A percentile compares a stretch with the other conserved stretches of the same genome.
These are phyloP conservation scores for Diplosoma virens DNA, from an alignment of 23 tunicate species.

Conservation along the genomic window DNA sequence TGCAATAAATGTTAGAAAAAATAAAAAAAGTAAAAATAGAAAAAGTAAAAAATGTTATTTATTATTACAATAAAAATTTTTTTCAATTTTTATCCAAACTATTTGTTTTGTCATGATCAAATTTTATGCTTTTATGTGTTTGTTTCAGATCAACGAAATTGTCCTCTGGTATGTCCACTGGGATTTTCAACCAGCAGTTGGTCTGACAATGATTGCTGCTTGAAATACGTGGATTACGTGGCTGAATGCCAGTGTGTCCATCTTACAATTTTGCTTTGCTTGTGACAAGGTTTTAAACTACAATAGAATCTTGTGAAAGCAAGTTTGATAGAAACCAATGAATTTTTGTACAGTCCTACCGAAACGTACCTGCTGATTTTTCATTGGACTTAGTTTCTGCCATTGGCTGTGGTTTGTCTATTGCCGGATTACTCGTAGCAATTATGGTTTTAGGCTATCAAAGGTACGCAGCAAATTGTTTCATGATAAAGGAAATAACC, in stretches of 20 bases:
- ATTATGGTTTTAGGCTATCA: background rate
- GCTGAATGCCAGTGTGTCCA: constrained; percentile 1
- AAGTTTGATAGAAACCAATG: background rate
- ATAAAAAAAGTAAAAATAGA: too few species aligned
- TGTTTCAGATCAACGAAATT: background rate
- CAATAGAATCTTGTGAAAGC: background rate
- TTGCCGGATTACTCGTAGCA: background rate
- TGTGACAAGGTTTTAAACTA: constrained; percentile 5
- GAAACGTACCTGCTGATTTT: constrained; percentile 9
- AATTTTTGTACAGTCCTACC: background rate
- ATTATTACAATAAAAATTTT: too few species aligned
- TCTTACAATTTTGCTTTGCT: constrained; percentile 22
- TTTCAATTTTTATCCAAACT: too few species aligned
- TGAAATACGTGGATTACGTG: background rate
- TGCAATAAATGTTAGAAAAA: too few species aligned
- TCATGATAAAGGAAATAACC: too few species aligned
- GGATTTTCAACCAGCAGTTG: background rate
- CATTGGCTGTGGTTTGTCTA: constrained; percentile 12
- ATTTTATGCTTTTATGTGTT: too few species aligned
- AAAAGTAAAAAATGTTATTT: too few species aligned
- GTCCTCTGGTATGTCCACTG: background rate
- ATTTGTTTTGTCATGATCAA: too few species aligned
- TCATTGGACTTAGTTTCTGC: background rate
- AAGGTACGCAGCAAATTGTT: too few species aligned
- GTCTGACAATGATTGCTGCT: background rate